Evolutionary conservation across 2,888 invertebrate genomes (phyloP).

Genomic region (Parnassius glacialis): DNA sequence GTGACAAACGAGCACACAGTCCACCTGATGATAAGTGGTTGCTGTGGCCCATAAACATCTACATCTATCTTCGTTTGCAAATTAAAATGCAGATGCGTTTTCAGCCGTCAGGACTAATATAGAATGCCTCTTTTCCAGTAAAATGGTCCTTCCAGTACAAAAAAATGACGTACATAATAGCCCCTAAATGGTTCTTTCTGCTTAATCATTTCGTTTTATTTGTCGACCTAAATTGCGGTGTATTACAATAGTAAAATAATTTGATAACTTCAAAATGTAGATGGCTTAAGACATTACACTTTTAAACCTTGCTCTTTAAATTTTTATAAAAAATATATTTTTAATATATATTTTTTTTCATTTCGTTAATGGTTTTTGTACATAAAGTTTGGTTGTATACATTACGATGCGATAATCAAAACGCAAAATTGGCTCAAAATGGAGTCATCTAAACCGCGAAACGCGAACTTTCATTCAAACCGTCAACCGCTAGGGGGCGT

Average conservation of each 20-base stretch:
- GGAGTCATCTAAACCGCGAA: constrained; percentile 37
- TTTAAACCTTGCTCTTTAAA: neutral
- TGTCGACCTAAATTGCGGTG: constrained; percentile 1
- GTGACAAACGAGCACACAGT: no score
- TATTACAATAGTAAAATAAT: neutral
- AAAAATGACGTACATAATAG: constrained; percentile 9
- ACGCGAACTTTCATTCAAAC: constrained; percentile 34
- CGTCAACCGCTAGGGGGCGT: constrained; percentile 37
- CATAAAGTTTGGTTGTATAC: no score
- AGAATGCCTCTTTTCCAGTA: no score
- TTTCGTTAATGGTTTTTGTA: no score
- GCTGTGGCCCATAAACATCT: no score
- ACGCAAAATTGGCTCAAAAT: constrained; percentile 33
- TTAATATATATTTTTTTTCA: no score
- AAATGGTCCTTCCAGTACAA: no score
- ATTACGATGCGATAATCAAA: neutral
- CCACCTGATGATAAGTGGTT: no score
- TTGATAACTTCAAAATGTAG: neutral
- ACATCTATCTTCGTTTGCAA: no score
- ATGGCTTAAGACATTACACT: neutral
- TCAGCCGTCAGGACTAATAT: no score
- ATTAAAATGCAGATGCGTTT: no score
- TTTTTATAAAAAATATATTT: no score
- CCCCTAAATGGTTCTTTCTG: constrained; percentile 9
- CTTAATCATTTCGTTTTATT: neutral